Evolutionary conservation across 2,888 invertebrate genomes (phyloP).

Genomic region (Volucella bombylans): DNA sequence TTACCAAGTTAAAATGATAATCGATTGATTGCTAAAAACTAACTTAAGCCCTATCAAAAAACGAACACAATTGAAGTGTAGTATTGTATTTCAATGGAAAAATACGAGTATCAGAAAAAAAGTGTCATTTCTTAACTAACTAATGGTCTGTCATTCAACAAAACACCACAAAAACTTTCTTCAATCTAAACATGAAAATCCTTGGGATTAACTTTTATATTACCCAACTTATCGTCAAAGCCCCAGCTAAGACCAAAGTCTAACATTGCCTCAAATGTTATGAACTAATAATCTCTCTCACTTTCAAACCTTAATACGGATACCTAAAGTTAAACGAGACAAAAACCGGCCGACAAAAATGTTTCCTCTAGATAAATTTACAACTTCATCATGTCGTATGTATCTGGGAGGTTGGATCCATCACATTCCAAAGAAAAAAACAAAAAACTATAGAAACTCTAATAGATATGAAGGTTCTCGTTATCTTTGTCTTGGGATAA

Average conservation of each 20-base stretch:
- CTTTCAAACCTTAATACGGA: conserved; percentile 14
- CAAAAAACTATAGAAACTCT: neutral
- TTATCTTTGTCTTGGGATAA: conserved; percentile 12
- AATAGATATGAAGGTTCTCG: neutral
- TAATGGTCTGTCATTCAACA: neutral
- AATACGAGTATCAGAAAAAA: neutral
- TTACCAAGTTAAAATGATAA: too few relatives aligned
- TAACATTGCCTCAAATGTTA: conserved; percentile 17
- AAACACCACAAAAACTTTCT: conserved; percentile 5
- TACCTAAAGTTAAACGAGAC: conserved; percentile 16
- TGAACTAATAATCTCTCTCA: conserved; percentile 52
- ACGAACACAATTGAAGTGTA: too few relatives aligned
- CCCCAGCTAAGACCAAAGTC: conserved; percentile 28
- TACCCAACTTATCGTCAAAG: neutral
- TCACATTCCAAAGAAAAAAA: conserved; percentile 18
- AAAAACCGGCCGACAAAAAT: neutral
- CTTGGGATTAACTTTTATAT: conserved; percentile 1
- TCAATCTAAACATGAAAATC: conserved; percentile 20
- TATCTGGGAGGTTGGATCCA: conserved; percentile 16
- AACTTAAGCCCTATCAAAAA: too few relatives aligned
- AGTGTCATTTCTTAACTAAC: too few relatives aligned
- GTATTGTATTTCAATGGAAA: too few relatives aligned
- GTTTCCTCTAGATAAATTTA: conserved; percentile 30
- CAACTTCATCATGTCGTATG: conserved; percentile 44
- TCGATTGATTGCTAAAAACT: too few relatives aligned